Conservation (phyloP, 2,797 vertebrate species). For the Galagoides demidoff region DNA sequence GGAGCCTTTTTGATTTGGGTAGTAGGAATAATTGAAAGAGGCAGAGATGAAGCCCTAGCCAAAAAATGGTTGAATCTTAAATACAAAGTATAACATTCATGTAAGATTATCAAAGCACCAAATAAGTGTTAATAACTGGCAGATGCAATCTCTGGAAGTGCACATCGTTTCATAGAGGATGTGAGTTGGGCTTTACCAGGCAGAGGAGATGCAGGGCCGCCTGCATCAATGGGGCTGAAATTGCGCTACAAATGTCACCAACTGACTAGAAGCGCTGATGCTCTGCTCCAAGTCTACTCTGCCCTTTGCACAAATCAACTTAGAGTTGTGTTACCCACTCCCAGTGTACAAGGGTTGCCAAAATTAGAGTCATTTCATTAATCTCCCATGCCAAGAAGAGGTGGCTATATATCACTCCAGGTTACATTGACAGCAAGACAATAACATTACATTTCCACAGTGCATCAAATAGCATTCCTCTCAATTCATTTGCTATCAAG, state of each 20-base stretch:
- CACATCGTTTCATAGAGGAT: neutral
- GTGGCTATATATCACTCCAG: slow-evolving; percentile 65
- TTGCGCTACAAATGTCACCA: neutral
- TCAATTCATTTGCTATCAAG: slow-evolving; percentile 63
- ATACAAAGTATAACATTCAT: neutral
- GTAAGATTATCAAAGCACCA: neutral
- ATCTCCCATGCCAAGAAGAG: slow-evolving; percentile 58
- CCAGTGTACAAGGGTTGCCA: slow-evolving; percentile 56
- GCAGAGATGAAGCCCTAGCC: neutral
- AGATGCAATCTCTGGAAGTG: neutral
- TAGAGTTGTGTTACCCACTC: neutral
- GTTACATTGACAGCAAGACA: slow-evolving; percentile 67
- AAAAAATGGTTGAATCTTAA: neutral
- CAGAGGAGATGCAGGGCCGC: neutral
- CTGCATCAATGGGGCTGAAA: neutral
- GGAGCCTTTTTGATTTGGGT: neutral
- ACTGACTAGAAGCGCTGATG: neutral
- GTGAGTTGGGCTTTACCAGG: neutral
- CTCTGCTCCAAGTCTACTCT: neutral
- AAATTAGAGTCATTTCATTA: slow-evolving; percentile 77
- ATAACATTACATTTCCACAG: slow-evolving; percentile 40
- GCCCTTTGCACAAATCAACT: slow-evolving; percentile 62
- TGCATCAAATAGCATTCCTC: slow-evolving; percentile 53
- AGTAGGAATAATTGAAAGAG: neutral
- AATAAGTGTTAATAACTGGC: neutral